These are phyloP conservation scores for Diarsia dahlii DNA, from an alignment of 2,888 invertebrate species.

Conservation along the genomic window DNA sequence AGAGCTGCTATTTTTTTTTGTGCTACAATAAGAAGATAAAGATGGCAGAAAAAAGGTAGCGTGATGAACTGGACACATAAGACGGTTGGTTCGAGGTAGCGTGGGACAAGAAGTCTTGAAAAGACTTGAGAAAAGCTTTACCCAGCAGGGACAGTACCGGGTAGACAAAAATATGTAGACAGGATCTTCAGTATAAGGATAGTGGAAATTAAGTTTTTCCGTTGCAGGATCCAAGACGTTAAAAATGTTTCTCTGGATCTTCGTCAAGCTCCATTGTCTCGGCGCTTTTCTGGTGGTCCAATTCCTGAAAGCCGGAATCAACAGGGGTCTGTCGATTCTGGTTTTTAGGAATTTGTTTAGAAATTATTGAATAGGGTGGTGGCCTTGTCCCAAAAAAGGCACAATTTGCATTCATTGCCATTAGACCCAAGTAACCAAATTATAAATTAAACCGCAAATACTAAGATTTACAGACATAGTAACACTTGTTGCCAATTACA, in stretches of 20 bases:
- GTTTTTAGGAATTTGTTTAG: too few species aligned
- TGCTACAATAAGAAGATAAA: not conserved
- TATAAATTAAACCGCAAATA: not conserved
- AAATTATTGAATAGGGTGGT: too few species aligned
- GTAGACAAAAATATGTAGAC: not conserved
- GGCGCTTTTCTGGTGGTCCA: too few species aligned
- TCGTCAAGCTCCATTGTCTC: too few species aligned
- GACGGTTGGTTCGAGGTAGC: not conserved
- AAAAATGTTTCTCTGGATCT: too few species aligned
- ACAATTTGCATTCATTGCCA: too few species aligned
- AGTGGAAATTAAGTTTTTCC: too few species aligned
- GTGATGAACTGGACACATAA: not conserved
- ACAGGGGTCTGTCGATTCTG: too few species aligned
- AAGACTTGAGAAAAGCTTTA: not conserved
- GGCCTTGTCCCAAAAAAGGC: too few species aligned
- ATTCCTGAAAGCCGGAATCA: too few species aligned
- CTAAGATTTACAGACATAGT: not conserved
- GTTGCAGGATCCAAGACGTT: too few species aligned
- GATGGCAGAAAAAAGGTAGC: not conserved
- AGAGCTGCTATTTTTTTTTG: not conserved
- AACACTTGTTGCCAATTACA: slow-evolving; percentile 9
- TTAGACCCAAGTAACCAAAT: not conserved
- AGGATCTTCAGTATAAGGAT: not conserved
- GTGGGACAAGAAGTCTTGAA: too few species aligned
- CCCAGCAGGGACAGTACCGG: not conserved